Percentiles rank a stretch among this genome's conserved stretches.
These are phyloP conservation scores for Heliconius congener DNA, from an alignment of 1,140 invertebrate genomes.

Conservation along the genomic window DNA sequence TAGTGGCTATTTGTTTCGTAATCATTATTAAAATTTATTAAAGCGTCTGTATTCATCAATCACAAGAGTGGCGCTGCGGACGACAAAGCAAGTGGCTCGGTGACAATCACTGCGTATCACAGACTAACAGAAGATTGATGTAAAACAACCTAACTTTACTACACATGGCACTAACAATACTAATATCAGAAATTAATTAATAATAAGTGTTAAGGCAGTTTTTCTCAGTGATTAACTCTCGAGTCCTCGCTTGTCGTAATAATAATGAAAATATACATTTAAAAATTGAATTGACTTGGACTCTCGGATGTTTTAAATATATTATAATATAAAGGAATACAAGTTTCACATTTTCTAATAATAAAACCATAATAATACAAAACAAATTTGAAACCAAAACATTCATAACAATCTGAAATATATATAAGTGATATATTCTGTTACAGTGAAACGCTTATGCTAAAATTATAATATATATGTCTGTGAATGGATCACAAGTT, in stretches of 20 bases:
- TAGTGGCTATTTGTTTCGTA: slow-evolving; percentile 18
- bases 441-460: not conserved
- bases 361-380: slow-evolving; percentile 36
- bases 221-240: slow-evolving; percentile 32
- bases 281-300: slow-evolving; percentile 27
- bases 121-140: slow-evolving; percentile 72
- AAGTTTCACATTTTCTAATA: slow-evolving; percentile 27
- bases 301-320: slow-evolving; percentile 44
- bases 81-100: slow-evolving; percentile 67
- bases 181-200: slow-evolving; percentile 57
- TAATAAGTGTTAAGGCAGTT: slow-evolving; percentile 49
- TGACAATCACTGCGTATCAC: slow-evolving; percentile 72
- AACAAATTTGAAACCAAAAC: not conserved
- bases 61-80: slow-evolving; percentile 14
- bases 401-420: not conserved
- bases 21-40: slow-evolving; percentile 10
- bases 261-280: slow-evolving; percentile 27
- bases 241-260: slow-evolving; percentile 36
- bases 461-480: not conserved
- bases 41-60: slow-evolving; percentile 7
- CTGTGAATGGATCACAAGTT: not conserved
- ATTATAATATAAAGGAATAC: slow-evolving; percentile 30
- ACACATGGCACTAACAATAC: slow-evolving; percentile 74
- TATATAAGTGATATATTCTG: not conserved
- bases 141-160: slow-evolving; percentile 70